Evolutionary conservation across 2,113 vertebrate species (phyloP).

Genomic region (Genyomyrus donnyi): DNA sequence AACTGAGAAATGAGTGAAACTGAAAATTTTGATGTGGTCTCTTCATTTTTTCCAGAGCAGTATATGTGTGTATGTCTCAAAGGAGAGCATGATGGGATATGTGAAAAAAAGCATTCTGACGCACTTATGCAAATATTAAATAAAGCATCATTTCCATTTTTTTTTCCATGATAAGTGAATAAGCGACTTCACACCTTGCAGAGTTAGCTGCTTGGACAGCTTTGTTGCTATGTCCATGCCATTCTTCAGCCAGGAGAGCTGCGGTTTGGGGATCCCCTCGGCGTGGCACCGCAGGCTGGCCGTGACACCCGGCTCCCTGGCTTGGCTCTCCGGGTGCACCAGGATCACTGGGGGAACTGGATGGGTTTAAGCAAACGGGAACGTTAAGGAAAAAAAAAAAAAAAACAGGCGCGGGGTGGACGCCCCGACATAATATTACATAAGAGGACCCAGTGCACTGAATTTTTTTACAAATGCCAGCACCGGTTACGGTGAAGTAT

Average conservation of each 20-base stretch:
- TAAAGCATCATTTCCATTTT: neutral
- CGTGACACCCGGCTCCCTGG: slow-evolving; percentile 89
- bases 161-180: neutral
- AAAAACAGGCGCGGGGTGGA: neutral
- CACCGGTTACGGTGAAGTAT: neutral
- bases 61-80: neutral
- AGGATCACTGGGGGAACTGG: slow-evolving; percentile 89
- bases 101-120: neutral
- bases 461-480: neutral
- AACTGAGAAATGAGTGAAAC: too few relatives aligned
- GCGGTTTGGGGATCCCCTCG: slow-evolving; percentile 86
- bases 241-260: slow-evolving; percentile 91
- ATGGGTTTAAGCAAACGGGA: slow-evolving; percentile 3
- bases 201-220: slow-evolving; percentile 90
- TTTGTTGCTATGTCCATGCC: slow-evolving; percentile 89
- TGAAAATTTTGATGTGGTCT: too few relatives aligned
- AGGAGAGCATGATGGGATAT: neutral
- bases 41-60: too few relatives aligned
- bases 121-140: neutral
- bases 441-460: neutral
- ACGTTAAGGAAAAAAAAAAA: neutral
- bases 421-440: neutral
- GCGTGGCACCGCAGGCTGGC: slow-evolving; percentile 90
- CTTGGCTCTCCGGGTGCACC: slow-evolving; percentile 92
- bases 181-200: slow-evolving; percentile 73